Evolutionary conservation across 2,888 invertebrate species (phyloP).

Genomic region (Nomada fabriciana): DNA sequence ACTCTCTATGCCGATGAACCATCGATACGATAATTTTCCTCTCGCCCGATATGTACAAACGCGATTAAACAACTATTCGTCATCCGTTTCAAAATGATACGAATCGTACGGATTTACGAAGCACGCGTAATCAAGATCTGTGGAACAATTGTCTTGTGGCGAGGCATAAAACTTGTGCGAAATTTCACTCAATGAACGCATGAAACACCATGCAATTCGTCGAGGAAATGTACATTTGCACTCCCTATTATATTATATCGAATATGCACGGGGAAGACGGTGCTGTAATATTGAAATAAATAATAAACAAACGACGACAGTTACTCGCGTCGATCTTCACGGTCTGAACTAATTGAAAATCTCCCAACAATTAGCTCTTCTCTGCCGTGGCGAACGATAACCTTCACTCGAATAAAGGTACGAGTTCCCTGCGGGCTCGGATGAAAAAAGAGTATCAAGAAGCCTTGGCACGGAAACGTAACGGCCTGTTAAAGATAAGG

Average conservation of each 20-base stretch:
- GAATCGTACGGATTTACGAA: too few species aligned
- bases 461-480: constrained; percentile 73
- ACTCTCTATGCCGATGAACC: constrained; percentile 79
- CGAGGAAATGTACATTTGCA: too few species aligned
- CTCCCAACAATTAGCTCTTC: constrained; percentile 11
- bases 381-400: background rate
- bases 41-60: constrained; percentile 20
- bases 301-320: background rate
- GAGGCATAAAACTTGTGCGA: too few species aligned
- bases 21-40: constrained; percentile 59
- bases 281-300: background rate
- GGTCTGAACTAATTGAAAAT: background rate
- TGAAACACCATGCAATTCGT: too few species aligned
- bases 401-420: background rate
- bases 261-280: too few species aligned
- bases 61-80: constrained; percentile 30
- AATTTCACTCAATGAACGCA: too few species aligned
- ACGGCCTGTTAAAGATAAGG: constrained; percentile 85
- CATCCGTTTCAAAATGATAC: too few species aligned
- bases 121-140: too few species aligned
- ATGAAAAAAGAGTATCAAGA: constrained; percentile 53
- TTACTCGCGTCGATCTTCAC: too few species aligned
- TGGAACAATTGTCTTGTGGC: too few species aligned
- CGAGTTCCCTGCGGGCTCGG: constrained; percentile 22
- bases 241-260: too few species aligned